Percentiles rank a stretch among this genome's conserved stretches.
Evolutionary conservation across 2,113 vertebrate genomes (phyloP).

Genomic region (Amblyornis subalaris): DNA sequence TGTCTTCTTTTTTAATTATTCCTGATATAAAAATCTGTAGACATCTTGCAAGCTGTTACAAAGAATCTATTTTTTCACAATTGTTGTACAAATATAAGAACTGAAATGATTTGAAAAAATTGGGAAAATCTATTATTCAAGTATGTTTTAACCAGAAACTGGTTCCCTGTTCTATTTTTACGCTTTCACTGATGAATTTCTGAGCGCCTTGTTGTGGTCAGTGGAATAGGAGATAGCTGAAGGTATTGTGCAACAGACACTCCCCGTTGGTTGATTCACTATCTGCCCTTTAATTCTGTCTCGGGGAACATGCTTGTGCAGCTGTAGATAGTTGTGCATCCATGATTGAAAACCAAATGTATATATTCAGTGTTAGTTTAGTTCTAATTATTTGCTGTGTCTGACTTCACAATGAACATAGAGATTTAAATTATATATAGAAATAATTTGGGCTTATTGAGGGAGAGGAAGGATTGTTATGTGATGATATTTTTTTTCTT

Average conservation of each 20-base stretch:
- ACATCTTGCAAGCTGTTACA: neutral
- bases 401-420: neutral
- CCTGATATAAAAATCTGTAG: neutral
- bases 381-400: neutral
- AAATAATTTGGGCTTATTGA: neutral
- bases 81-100: neutral
- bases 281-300: neutral
- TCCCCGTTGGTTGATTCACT: neutral
- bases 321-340: neutral
- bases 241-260: neutral
- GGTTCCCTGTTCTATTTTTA: neutral
- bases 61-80: neutral
- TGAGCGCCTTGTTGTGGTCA: neutral
- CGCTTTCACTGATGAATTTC: neutral
- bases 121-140: neutral
- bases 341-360: neutral
- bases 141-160: neutral
- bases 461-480: neutral
- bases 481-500: neutral
- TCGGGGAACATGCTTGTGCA: neutral
- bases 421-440: neutral
- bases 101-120: neutral
- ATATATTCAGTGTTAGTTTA: neutral
- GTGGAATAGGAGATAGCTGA: neutral
- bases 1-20: constrained; percentile 11